phyloP scores from a whole-genome alignment of 2,888 invertebrate species.

The Eudasyphora cyanicolor region DNA sequence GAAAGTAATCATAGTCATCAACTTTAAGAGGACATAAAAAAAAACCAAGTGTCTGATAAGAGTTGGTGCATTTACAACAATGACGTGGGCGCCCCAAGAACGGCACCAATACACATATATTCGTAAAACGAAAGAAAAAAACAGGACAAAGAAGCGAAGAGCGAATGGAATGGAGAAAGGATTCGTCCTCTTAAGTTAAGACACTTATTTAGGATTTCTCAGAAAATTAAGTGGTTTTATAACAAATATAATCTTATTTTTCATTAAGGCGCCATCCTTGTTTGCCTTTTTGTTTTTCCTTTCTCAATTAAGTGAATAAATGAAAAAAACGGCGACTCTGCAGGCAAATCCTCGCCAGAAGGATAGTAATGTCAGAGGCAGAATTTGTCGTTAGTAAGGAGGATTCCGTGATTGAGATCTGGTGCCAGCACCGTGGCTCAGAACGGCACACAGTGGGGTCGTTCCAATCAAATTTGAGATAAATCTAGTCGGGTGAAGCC shows the following conservation, averaged over 20 bases:
- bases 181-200: background rate
- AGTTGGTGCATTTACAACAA: background rate
- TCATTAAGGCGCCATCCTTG: background rate
- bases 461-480: too few relatives aligned
- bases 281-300: background rate
- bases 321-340: background rate
- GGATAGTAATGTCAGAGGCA: too few relatives aligned
- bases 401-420: too few relatives aligned
- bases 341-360: background rate
- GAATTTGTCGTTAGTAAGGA: too few relatives aligned
- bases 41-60: background rate
- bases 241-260: slow-evolving; percentile 4
- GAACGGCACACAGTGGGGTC: too few relatives aligned
- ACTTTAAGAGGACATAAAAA: background rate
- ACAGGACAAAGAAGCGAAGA: background rate
- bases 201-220: slow-evolving; percentile 8
- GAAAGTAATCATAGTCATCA: background rate
- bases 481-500: too few relatives aligned
- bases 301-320: background rate
- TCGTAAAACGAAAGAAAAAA: background rate
- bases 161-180: background rate
- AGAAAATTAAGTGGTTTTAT: slow-evolving; percentile 11
- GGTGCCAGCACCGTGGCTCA: too few relatives aligned
- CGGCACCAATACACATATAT: background rate
- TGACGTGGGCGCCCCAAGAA: background rate